A percentile compares a stretch with the other conserved stretches of the same genome.
Conservation (phyloP, 2,888 invertebrate species). For the Notocelia uddmanniana region DNA sequence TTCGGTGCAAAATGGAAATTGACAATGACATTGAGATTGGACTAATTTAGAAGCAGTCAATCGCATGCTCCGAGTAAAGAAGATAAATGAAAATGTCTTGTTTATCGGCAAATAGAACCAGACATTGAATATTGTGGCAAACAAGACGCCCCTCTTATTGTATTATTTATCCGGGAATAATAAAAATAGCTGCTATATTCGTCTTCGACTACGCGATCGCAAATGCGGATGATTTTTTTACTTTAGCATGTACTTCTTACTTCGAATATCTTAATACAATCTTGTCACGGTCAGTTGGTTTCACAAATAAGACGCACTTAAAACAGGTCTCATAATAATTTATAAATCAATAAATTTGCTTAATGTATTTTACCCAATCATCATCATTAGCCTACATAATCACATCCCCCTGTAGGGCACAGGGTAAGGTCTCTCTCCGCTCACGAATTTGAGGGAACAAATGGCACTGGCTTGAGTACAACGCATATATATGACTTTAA, state of each 20-base stretch:
- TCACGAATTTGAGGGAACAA: too few species aligned
- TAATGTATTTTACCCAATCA: too few species aligned
- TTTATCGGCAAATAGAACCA: constrained; percentile 35
- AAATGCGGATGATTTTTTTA: background rate
- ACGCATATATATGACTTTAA: too few species aligned
- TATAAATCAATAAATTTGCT: too few species aligned
- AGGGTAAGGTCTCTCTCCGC: too few species aligned
- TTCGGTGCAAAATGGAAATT: constrained; percentile 3
- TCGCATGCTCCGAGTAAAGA: constrained; percentile 12
- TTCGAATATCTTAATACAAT: background rate
- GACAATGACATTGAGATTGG: constrained; percentile 18
- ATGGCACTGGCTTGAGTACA: too few species aligned
- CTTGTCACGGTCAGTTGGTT: background rate
- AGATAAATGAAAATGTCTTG: constrained; percentile 31
- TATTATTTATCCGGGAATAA: constrained; percentile 4
- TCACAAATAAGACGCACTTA: too few species aligned
- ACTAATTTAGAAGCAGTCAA: constrained; percentile 6
- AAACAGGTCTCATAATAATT: background rate
- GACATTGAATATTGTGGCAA: constrained; percentile 41
- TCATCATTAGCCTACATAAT: too few species aligned
- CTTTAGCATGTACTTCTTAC: background rate
- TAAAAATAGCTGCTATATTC: constrained; percentile 12
- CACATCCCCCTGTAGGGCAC: too few species aligned
- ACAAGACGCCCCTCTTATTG: constrained; percentile 29
- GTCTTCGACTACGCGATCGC: background rate